A percentile compares a stretch with the other conserved stretches of the same genome.
Evolutionary conservation across 2,888 invertebrate species (phyloP).

Genomic region (Acrobeloides nanus): DNA sequence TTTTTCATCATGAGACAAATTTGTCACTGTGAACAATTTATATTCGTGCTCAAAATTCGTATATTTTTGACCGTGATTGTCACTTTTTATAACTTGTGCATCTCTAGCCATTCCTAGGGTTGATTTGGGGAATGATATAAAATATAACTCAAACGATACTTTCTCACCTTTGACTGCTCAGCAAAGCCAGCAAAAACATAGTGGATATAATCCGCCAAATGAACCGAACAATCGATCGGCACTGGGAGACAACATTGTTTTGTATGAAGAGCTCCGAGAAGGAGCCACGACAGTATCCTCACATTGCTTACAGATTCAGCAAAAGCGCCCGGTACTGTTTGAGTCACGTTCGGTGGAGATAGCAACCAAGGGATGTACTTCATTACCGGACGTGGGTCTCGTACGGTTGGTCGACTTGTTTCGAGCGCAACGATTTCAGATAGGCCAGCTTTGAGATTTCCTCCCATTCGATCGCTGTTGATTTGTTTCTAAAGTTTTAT

Average conservation of each 20-base stretch:
- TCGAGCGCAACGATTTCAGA: constrained; percentile 77
- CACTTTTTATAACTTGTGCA: too few species aligned
- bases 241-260: constrained; percentile 63
- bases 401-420: constrained; percentile 66
- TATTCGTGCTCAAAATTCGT: too few species aligned
- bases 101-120: constrained; percentile 2
- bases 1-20: too few species aligned
- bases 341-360: constrained; percentile 49
- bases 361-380: constrained; percentile 52
- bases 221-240: constrained; percentile 88
- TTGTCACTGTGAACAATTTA: too few species aligned
- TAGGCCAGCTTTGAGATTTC: constrained; percentile 87
- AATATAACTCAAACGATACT: not conserved
- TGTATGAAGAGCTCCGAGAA: constrained; percentile 78
- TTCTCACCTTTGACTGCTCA: constrained; percentile 72
- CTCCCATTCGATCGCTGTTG: constrained; percentile 69
- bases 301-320: constrained; percentile 67
- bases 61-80: too few species aligned
- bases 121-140: not conserved
- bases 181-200: constrained; percentile 92
- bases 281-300: constrained; percentile 84
- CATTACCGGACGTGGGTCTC: constrained; percentile 44
- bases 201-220: constrained; percentile 93
- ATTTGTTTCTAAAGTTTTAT: constrained; percentile 39
- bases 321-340: constrained; percentile 48